Percentiles rank a stretch among this genome's conserved stretches.
These are phyloP conservation scores for Fopius arisanus DNA, from an alignment of 1,140 invertebrate species.

Conservation along the genomic window DNA sequence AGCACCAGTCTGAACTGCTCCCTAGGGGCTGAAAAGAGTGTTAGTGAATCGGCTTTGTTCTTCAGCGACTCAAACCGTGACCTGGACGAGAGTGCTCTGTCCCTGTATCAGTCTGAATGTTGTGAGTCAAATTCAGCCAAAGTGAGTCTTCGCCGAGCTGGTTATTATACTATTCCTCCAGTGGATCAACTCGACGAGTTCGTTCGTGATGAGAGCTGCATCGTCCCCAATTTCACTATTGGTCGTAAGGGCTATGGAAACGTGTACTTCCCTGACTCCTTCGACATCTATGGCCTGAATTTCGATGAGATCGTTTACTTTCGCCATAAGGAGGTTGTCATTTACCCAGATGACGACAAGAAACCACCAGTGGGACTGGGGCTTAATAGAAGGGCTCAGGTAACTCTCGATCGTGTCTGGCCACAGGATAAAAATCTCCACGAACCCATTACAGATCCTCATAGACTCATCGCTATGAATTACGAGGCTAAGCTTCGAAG, in stretches of 20 bases:
- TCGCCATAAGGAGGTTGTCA: slow-evolving; percentile 75
- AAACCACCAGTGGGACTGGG: slow-evolving; percentile 80
- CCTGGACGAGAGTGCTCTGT: slow-evolving; percentile 43
- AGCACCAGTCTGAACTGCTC: slow-evolving; percentile 32
- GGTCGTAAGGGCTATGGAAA: slow-evolving; percentile 92
- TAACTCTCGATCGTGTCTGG: slow-evolving; percentile 94
- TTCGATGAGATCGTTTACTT: slow-evolving; percentile 83
- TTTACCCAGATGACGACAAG: slow-evolving; percentile 73
- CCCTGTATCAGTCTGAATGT: slow-evolving; percentile 49
- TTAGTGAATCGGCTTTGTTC: slow-evolving; percentile 20
- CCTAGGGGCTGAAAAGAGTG: slow-evolving; percentile 35
- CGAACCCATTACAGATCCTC: slow-evolving; percentile 81
- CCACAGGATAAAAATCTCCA: slow-evolving; percentile 87
- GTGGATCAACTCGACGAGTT: slow-evolving; percentile 70
- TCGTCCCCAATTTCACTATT: slow-evolving; percentile 90
- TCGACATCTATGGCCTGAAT: slow-evolving; percentile 90
- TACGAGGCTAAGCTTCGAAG: slow-evolving; percentile 88
- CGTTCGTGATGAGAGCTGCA: slow-evolving; percentile 74
- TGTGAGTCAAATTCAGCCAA: slow-evolving; percentile 68
- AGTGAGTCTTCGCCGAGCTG: slow-evolving; percentile 72
- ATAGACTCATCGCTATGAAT: slow-evolving; percentile 80
- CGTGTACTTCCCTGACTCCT: slow-evolving; percentile 86
- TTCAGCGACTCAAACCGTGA: slow-evolving; percentile 45
- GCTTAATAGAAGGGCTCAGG: slow-evolving; percentile 90
- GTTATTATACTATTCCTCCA: slow-evolving; percentile 80